Base-by-base conservation (phyloP, 1,140 invertebrate genomes). In the Papilio helenus region DNA sequence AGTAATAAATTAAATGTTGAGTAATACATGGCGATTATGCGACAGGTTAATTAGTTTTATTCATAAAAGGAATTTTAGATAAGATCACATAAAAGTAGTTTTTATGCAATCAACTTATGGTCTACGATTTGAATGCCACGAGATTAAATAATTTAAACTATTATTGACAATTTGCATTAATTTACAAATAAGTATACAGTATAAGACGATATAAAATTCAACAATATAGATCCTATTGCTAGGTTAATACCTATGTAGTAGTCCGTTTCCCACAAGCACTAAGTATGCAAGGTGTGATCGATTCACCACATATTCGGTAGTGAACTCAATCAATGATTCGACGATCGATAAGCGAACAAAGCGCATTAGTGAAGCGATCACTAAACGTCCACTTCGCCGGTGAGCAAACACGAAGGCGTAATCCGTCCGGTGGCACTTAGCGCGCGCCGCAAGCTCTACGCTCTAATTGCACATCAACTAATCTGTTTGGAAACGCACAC, bases 341-440 rank as follows among this genome's bases (percentile, higher is more conserved):
- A 76, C 83, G 81, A 88, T 89, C 86, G 86, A 89, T 87, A 87
- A 86, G 84, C 85, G 85, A 83, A 89, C 85, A 88, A 89, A 88
- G 87, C 80, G 89, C 86, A 91, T 92, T 90, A 92, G 87, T 82
- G 84, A 86, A 82, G 84, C 85, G 87, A 88, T 92, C 85, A 86
- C 87, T 90, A 87, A 93, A 89, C 85, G 90, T 92, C 89, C 90
- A 93, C 90, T 92, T 89, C 80, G 87, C 80, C 83, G 86, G 88
- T 85, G 88, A 82, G 89, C 87, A 91, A 92, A 93, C 91, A 92
- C 84, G 87, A 90, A 92, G 87, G 89, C 91, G 87, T 93, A 93
- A 94, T 94, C 93, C 91, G 88, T 86, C 83, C 87, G 85, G 84
- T 86, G 89, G 91, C 93, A 94, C 93, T 94, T 93, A 94, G 86